Evolutionary conservation across 2,888 invertebrate species (phyloP).

Genomic region (Lasioglossum oenotherae): DNA sequence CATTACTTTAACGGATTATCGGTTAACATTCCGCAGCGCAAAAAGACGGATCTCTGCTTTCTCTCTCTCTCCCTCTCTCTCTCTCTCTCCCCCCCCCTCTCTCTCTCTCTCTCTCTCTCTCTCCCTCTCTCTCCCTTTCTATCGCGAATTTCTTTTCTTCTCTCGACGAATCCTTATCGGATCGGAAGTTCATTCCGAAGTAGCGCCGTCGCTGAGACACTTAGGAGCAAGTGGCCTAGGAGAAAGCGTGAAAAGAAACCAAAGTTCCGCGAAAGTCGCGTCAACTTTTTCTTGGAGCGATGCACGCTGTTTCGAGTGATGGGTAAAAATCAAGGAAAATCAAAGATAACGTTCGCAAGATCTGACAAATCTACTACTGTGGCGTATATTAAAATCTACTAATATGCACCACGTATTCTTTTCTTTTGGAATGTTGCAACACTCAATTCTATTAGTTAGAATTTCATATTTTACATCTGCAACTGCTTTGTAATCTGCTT

Average conservation of each 20-base stretch:
- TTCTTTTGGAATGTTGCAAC: too few relatives aligned
- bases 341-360: background rate
- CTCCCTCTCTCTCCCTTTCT: conserved; percentile 29
- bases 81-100: conserved; percentile 45
- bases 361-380: background rate
- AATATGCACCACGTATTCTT: too few relatives aligned
- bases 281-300: conserved; percentile 2
- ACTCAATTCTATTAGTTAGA: too few relatives aligned
- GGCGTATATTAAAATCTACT: background rate
- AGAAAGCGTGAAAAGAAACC: conserved; percentile 13
- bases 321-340: background rate
- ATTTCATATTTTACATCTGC: too few relatives aligned
- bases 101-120: background rate
- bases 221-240: conserved; percentile 39
- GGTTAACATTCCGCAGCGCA: conserved; percentile 32
- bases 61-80: background rate
- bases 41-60: conserved; percentile 39
- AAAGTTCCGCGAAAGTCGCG: conserved; percentile 6
- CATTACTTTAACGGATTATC: conserved; percentile 58
- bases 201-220: conserved; percentile 53
- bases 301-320: background rate
- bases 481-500: too few relatives aligned
- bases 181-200: conserved; percentile 58
- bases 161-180: conserved; percentile 47
- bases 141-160: conserved; percentile 40